Base-by-base conservation (phyloP, 2,797 vertebrate genomes). In the Apodemus agrarius region DNA sequence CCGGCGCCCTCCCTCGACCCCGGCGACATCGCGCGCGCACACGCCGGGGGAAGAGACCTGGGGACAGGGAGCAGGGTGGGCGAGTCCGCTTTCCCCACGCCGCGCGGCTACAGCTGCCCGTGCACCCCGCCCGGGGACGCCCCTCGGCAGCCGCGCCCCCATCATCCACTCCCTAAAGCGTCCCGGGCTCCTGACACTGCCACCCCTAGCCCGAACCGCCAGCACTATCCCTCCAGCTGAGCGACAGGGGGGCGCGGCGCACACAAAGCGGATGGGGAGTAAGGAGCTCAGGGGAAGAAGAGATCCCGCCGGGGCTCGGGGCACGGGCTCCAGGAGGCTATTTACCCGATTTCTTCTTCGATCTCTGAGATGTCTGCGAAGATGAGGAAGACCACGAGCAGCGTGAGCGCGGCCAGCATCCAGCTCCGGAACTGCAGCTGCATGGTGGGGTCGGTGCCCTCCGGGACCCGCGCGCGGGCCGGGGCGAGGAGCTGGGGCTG, bases 311-410 rank as follows among this genome's bases (percentile, higher is more conserved):
- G 1, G 65, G 63, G 81, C 72, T 76, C 43, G 52, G 7, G 31
- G 89, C 89, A 0, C 11, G 19, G 37, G 86, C 72, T n/a, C 14
- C 59, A 61, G 74, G 43, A 43, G n/a, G 95, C 29, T 97, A 98
- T 98, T 99, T 98, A 99, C 99, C 99, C 99, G 98, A 98, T 98
- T 98, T 99, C 99, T 98, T 99, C 98, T 96, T 99, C 99, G 97
- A 99, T 99, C 99, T 99, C 98, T 93, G 99, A 99, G 94, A 99
- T 99, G 98, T 99, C 99, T 13, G 99, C 99, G 96, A 99, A 98
- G 80, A 99, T 99, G 84, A 99, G 97, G 96, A 99, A 98, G 82
- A 99, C 98, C 91, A 99, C 99, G 46, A 99, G 98, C 96, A 99
- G 98, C 94, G 99, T 99, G 94, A 99, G 98, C 90, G 99, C 98